Percentiles rank a stretch among this genome's conserved stretches.
phyloP scores from a whole-genome alignment of 1,140 invertebrate species.

The Druon quercuslanigerum region DNA sequence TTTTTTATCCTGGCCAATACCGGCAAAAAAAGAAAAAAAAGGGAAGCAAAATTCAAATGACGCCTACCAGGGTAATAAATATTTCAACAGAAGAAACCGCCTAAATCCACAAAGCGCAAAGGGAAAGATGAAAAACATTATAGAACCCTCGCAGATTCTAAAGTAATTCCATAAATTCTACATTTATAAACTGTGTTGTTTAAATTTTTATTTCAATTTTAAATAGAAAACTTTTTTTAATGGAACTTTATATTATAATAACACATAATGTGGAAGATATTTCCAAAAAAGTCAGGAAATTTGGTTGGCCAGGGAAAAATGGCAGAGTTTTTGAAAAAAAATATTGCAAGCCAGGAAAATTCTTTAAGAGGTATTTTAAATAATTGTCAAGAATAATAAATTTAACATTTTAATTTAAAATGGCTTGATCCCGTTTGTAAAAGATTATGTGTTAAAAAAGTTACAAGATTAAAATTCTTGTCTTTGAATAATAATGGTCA shows the following conservation, averaged over 20 bases:
- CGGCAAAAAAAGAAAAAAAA: conserved; percentile 43
- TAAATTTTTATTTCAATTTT: conserved; percentile 13
- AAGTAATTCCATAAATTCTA: conserved; percentile 34
- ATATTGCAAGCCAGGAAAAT: no score
- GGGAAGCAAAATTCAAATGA: conserved; percentile 42
- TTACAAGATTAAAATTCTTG: no score
- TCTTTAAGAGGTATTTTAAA: no score
- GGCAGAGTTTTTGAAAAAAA: no score
- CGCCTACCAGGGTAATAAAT: conserved; percentile 54
- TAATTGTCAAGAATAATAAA: no score
- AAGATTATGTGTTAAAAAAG: no score
- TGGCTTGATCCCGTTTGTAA: no score
- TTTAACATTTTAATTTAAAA: no score
- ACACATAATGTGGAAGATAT: no score
- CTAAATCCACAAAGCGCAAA: conserved; percentile 47
- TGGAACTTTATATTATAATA: neutral
- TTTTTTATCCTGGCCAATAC: conserved; percentile 49
- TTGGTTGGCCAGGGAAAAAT: no score
- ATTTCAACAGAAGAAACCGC: conserved; percentile 48
- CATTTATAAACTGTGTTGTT: conserved; percentile 40
- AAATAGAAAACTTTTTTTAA: conserved; percentile 37
- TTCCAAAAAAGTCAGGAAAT: no score
- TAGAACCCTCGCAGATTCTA: conserved; percentile 32
- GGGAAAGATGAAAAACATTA: conserved; percentile 44
- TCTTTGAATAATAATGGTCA: no score